Evolutionary conservation across 2,888 invertebrate species (phyloP).

Genomic region (Seira musarum): DNA sequence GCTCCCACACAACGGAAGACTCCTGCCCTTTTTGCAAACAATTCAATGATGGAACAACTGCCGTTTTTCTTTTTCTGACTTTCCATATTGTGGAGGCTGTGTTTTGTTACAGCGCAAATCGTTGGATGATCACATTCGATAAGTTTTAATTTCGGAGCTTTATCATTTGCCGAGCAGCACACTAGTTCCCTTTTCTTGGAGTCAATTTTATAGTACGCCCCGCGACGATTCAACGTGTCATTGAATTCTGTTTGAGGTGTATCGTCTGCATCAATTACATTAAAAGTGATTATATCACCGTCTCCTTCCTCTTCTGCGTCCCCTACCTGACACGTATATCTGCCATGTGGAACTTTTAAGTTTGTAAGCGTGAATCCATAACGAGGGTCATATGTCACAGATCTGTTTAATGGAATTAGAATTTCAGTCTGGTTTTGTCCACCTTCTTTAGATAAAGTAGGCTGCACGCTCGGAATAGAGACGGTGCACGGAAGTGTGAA

Average conservation of each 20-base stretch:
- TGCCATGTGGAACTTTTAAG: slow-evolving; percentile 47
- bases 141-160: slow-evolving; percentile 60
- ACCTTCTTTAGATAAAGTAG: slow-evolving; percentile 36
- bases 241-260: slow-evolving; percentile 48
- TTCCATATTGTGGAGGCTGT: slow-evolving; percentile 62
- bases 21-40: slow-evolving; percentile 42
- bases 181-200: slow-evolving; percentile 37
- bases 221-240: slow-evolving; percentile 26
- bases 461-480: slow-evolving; percentile 37
- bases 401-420: slow-evolving; percentile 8
- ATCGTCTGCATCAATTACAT: slow-evolving; percentile 41
- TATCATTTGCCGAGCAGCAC: slow-evolving; percentile 53
- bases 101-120: slow-evolving; percentile 55
- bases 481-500: slow-evolving; percentile 54
- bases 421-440: not conserved
- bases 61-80: slow-evolving; percentile 40
- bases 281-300: slow-evolving; percentile 33
- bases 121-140: slow-evolving; percentile 64
- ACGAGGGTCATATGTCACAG: slow-evolving; percentile 43
- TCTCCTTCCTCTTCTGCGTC: slow-evolving; percentile 47
- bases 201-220: slow-evolving; percentile 49
- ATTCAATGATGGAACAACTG: slow-evolving; percentile 42
- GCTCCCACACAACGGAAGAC: slow-evolving; percentile 61
- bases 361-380: slow-evolving; percentile 49
- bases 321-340: slow-evolving; percentile 56